Conservation (phyloP, 1,140 invertebrate species). For the Heliconius himera region DNA sequence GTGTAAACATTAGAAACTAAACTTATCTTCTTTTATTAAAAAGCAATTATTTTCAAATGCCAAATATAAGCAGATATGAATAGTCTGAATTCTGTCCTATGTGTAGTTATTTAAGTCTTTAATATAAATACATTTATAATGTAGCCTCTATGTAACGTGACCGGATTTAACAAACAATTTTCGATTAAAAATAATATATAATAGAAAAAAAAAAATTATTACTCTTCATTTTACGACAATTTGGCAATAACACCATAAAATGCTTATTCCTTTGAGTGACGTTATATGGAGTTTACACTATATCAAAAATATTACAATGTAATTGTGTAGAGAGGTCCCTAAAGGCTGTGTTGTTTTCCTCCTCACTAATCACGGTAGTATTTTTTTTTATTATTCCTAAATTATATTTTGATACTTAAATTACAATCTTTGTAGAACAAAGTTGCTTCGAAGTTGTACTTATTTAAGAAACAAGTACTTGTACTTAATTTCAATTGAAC, state of each 20-base stretch:
- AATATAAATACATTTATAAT: not conserved
- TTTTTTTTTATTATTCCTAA: not conserved
- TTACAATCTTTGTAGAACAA: slow-evolving; percentile 4
- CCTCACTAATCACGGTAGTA: slow-evolving; percentile 20
- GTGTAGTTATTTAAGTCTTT: not conserved
- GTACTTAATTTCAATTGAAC: not conserved
- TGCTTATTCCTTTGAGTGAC: not conserved
- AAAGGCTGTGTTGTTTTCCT: slow-evolving; percentile 32
- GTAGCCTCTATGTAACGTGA: too few relatives aligned
- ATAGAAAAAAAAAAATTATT: too few relatives aligned
- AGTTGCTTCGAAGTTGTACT: not conserved
- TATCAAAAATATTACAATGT: slow-evolving; percentile 7
- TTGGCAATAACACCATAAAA: too few relatives aligned
- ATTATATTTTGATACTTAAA: slow-evolving; percentile 3
- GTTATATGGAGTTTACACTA: not conserved
- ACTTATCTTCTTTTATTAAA: not conserved
- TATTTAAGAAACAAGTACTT: not conserved
- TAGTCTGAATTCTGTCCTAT: slow-evolving; percentile 1
- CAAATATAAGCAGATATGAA: slow-evolving; percentile 2
- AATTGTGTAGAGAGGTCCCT: slow-evolving; percentile 16
- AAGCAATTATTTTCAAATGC: slow-evolving; percentile 9
- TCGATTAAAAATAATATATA: too few relatives aligned
- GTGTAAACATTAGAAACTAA: not conserved
- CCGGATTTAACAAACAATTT: too few relatives aligned
- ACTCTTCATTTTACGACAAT: too few relatives aligned